Evolutionary conservation across 2,888 invertebrate species (phyloP), one percentile per base, ranked within the genome.

Genomic region (Odontocolon sp.): DNA sequence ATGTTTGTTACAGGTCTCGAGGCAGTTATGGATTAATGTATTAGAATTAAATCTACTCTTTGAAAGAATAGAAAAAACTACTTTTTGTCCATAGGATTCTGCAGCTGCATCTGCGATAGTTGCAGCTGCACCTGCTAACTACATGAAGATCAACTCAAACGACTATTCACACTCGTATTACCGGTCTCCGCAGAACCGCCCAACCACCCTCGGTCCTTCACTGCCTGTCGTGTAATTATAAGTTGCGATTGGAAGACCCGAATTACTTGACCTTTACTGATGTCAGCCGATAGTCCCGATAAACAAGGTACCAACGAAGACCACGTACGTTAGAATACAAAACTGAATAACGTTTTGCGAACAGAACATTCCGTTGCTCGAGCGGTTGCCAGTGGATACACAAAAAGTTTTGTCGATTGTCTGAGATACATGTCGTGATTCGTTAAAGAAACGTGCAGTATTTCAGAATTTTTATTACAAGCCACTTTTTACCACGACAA

Each of bases 331-430:
- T 67, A 23, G 33, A 77, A 50, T 56, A 52, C 63, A 56, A 63
- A 50, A 63, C 71, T 56, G 63, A 68, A 72, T 64, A 52, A 72
- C 36, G 57, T 68, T 57, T 50, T 11, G 31, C n/a, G 42, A 45
- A 8, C 4, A 2, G 36, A 18, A 54, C 31, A 72, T 72, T 77
- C 63, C 63, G 18, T n/a, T 57, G 42, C 50, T 33, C 31, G 23
- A 28, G 9, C 52, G 11, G 81, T 81, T 80, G 77, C 75, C 71
- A 56, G 14, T 61, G 76, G 78, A 74, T 57, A 81, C 79, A n/a
- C 31, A 33, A 23, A 4, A 63, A 66, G 81, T 80, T 81, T 81
- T 75, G 70, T 81, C 81, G 80, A 81, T 81, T 57, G 59, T 64
- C 36, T 23, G 14, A 26, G 33, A 71, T 63, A 50, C n/a, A n/a